Percentiles rank a stretch among this genome's conserved stretches.
These are phyloP conservation scores for Dorcus hopei DNA, from an alignment of 2,888 invertebrate genomes.

Conservation along the genomic window DNA sequence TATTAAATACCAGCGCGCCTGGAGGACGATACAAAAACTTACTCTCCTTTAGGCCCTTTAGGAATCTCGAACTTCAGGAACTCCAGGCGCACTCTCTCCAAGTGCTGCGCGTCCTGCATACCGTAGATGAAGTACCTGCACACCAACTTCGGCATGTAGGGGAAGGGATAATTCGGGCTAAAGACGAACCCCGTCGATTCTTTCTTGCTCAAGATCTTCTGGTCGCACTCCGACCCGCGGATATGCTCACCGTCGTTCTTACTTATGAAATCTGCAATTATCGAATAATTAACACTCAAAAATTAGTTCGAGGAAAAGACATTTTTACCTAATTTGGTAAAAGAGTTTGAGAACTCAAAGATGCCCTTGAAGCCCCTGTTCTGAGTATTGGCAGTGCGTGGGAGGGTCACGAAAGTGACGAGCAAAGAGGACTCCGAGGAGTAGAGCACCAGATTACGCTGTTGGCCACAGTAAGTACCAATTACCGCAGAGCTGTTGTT, in stretches of 20 bases:
- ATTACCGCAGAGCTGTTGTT: constrained; percentile 86
- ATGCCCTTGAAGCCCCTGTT: constrained; percentile 98
- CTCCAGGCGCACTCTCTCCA: constrained; percentile 88
- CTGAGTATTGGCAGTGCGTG: constrained; percentile 89
- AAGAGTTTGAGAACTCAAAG: constrained; percentile 97
- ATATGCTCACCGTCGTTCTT: constrained; percentile 93
- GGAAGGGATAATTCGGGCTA: constrained; percentile 95
- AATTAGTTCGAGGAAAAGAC: neutral
- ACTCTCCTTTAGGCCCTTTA: constrained; percentile 80
- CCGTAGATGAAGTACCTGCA: constrained; percentile 98
- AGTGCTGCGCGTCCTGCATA: constrained; percentile 93
- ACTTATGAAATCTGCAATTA: constrained; percentile 78
- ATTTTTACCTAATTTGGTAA: constrained; percentile 90
- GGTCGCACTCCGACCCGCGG: constrained; percentile 97
- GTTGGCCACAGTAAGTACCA: constrained; percentile 96
- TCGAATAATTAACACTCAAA: constrained; percentile 8
- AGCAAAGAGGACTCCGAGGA: constrained; percentile 88
- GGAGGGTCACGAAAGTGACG: constrained; percentile 88
- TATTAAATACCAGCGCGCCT: too few relatives aligned
- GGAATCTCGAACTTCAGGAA: constrained; percentile 90
- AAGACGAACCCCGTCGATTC: constrained; percentile 89
- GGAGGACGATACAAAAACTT: constrained; percentile 48
- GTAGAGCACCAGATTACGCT: constrained; percentile 92
- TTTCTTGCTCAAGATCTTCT: constrained; percentile 91
- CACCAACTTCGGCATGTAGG: constrained; percentile 92